These are phyloP conservation scores for Tipula unca DNA, from an alignment of 2,888 invertebrate species.

Conservation along the genomic window DNA sequence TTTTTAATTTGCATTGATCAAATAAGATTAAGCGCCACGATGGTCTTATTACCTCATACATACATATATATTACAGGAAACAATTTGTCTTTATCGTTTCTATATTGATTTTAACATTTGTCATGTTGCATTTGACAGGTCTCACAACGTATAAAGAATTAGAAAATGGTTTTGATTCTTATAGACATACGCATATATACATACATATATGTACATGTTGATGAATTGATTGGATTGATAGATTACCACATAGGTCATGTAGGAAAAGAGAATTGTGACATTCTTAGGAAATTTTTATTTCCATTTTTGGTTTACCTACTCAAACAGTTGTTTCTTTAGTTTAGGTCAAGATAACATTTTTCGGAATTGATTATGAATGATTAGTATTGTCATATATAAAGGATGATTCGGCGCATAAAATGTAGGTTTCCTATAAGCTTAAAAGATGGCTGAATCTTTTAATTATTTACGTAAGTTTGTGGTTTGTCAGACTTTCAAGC, in stretches of 20 bases:
- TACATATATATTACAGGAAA: neutral
- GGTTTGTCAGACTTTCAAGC: too few relatives aligned
- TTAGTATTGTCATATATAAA: too few relatives aligned
- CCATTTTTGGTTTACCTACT: neutral
- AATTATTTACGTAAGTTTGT: too few relatives aligned
- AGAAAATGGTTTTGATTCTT: neutral
- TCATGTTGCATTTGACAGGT: neutral
- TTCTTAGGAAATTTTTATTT: neutral
- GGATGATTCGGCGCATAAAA: too few relatives aligned
- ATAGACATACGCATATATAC: too few relatives aligned
- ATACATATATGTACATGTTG: neutral
- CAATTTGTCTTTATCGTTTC: neutral
- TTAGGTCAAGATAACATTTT: neutral
- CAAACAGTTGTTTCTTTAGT: neutral
- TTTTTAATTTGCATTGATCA: neutral
- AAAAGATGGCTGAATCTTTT: too few relatives aligned
- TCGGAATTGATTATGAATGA: neutral
- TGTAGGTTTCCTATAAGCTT: too few relatives aligned
- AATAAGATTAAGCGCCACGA: neutral
- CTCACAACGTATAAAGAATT: neutral
- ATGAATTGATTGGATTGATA: neutral
- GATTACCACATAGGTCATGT: neutral
- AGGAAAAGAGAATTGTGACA: neutral
- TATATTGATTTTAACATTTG: neutral
- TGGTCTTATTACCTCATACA: neutral